A percentile compares a stretch with the other conserved stretches of the same genome.
phyloP scores from a whole-genome alignment of 2,113 vertebrate species.

The Neofelis nebulosa region DNA sequence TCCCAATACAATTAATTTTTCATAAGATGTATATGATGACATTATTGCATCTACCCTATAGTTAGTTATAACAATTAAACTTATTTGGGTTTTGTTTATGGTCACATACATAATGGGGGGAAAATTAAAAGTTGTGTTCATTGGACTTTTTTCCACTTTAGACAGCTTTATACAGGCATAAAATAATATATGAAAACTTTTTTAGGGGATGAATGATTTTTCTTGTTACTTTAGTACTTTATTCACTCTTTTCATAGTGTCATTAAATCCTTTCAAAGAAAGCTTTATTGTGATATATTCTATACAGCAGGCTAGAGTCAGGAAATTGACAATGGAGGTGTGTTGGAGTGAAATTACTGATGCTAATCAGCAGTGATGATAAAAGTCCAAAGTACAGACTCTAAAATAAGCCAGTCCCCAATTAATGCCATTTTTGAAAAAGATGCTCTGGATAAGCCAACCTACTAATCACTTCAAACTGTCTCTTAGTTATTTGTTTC shows the following conservation, averaged over 20 bases:
- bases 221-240: conserved; percentile 25
- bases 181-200: conserved; percentile 44
- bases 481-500: conserved; percentile 5
- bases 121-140: conserved; percentile 16
- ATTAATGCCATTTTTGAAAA: conserved; percentile 47
- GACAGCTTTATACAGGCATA: neutral
- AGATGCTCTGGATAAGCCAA: neutral
- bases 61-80: neutral
- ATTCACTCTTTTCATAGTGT: conserved; percentile 36
- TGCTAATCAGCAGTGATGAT: conserved; percentile 50
- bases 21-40: neutral
- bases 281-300: conserved; percentile 41
- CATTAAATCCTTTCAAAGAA: conserved; percentile 58
- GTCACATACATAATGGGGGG: neutral
- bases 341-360: conserved; percentile 59
- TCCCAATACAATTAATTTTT: neutral
- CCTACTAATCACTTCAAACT: neutral
- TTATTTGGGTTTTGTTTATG: neutral
- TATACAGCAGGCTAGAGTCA: neutral
- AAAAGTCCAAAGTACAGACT: conserved; percentile 38
- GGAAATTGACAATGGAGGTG: conserved; percentile 7
- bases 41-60: neutral
- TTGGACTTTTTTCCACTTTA: neutral
- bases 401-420: neutral
- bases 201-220: conserved; percentile 5